Percentiles rank a stretch among this genome's conserved stretches.
These are phyloP conservation scores for Morpho helenor DNA, from an alignment of 2,888 invertebrate species.

Conservation along the genomic window DNA sequence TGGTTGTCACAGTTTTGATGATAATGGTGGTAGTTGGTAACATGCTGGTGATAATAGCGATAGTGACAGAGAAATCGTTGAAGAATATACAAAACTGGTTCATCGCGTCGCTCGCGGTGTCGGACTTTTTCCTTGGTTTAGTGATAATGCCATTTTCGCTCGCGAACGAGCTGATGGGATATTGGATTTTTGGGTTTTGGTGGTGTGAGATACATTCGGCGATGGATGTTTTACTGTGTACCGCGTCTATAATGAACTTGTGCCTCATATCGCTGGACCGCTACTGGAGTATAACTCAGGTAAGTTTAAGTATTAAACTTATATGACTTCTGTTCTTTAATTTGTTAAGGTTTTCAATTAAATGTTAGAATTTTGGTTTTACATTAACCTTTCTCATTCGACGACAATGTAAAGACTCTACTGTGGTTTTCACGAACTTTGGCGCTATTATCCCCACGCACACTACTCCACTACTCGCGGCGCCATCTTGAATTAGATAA, in stretches of 20 bases:
- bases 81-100: constrained; percentile 99
- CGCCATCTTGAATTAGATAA: too few species aligned
- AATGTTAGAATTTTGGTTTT: too few species aligned
- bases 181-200: constrained; percentile 98
- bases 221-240: constrained; percentile 96
- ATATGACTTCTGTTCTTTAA: too few species aligned
- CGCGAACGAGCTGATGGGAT: constrained; percentile 98
- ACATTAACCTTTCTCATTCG: too few species aligned
- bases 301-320: constrained; percentile 47
- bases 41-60: constrained; percentile 97
- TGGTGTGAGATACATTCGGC: constrained; percentile 98
- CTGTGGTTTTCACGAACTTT: too few species aligned
- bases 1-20: constrained; percentile 95
- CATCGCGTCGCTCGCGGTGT: constrained; percentile 96
- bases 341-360: too few species aligned
- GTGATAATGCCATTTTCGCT: constrained; percentile 98
- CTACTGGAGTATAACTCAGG: constrained; percentile 98
- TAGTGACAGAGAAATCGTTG: constrained; percentile 95
- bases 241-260: constrained; percentile 97
- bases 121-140: constrained; percentile 95
- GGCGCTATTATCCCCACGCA: too few species aligned
- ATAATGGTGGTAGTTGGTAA: constrained; percentile 97
- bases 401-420: too few species aligned
- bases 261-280: constrained; percentile 97
- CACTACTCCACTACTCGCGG: too few species aligned